Evolutionary conservation across 2,888 invertebrate species (phyloP), one percentile per base, ranked within the genome.

Genomic region (Tenthredo amoena): DNA sequence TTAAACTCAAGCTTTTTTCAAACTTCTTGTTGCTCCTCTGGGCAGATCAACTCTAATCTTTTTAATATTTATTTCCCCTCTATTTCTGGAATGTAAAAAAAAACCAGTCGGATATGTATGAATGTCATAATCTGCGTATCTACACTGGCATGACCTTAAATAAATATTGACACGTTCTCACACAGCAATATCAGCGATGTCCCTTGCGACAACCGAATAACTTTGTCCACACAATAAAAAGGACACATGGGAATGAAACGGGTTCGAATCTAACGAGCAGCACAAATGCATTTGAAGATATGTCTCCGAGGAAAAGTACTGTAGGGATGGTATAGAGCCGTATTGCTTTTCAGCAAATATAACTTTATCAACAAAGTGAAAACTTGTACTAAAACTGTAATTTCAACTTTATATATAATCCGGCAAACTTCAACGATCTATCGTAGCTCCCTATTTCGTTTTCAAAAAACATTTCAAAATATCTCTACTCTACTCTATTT

Each of bases 341-440:
- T 40, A 74, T 26, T 74, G 74, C 74, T 43, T 43, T 74, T 26
- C 74, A 26, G 74, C 43, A 43, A 68, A 68, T 68, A 68, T 34
- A 74, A 43, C 40, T 74, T 74, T 74, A 74, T 74, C 43, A 34
- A 40, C 74, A 43, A 40, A 74, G 21, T 74, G 43, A 74, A 74
- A 74, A 74, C 40, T 74, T 74, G 74, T 43, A 21, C 74, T 43
- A 43, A 74, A 43, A 74, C 74, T 74, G 74, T 74, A 74, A 74
- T 74, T 74, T 18, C 21, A 74, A 74, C 40, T 74, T 74, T 43
- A 74, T 74, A 43, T 43, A 74, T 34, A 34, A 34, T 34, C 18
- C 34, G 12, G 74, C 18, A 34, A 74, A 74, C 74, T 74, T 31
- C 12, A 74, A 74, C 74, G 43, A 74, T 74, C 74, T 26, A 43